Conservation (phyloP, 2,113 vertebrate genomes). For the Oryzias javanicus region DNA sequence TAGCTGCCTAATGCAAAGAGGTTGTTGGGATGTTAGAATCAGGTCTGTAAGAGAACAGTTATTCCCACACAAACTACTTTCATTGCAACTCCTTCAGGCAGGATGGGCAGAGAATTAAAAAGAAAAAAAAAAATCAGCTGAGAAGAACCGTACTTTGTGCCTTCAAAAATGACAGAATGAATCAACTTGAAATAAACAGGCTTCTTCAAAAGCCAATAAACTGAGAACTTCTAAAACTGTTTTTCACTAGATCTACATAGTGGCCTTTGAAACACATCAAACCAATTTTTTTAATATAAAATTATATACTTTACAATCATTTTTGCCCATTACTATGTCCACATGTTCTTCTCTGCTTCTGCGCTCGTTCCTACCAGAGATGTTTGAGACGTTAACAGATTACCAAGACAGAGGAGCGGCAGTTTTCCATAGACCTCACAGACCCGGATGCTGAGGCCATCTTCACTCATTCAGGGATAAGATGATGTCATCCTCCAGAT, state of each 20-base stretch:
- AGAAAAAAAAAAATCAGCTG: too few species aligned
- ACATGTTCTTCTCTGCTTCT: slow-evolving; percentile 7
- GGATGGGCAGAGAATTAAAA: too few species aligned
- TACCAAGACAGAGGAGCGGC: slow-evolving; percentile 40
- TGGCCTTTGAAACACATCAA: slow-evolving; percentile 14
- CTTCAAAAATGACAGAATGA: background rate
- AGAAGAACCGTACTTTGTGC: too few species aligned
- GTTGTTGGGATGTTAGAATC: background rate
- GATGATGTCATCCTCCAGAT: slow-evolving; percentile 98
- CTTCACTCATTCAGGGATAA: slow-evolving; percentile 83
- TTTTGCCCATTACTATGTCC: slow-evolving; percentile 27
- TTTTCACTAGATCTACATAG: slow-evolving; percentile 29
- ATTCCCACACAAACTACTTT: too few species aligned
- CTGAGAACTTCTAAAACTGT: slow-evolving; percentile 50
- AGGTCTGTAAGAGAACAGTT: too few species aligned
- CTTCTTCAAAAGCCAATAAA: slow-evolving; percentile 36
- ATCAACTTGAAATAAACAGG: slow-evolving; percentile 47
- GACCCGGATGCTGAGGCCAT: slow-evolving; percentile 5
- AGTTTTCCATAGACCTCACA: slow-evolving; percentile 28
- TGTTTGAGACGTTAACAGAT: slow-evolving; percentile 20
- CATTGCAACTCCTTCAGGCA: too few species aligned
- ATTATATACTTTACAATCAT: slow-evolving; percentile 63
- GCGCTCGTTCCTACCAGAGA: slow-evolving; percentile 3
- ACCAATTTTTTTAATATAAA: slow-evolving; percentile 43
- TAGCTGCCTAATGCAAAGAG: slow-evolving; percentile 43